Evolutionary conservation across 1,140 invertebrate species (phyloP), one percentile per base, ranked within the genome.

Genomic region (Papilio polytes): DNA sequence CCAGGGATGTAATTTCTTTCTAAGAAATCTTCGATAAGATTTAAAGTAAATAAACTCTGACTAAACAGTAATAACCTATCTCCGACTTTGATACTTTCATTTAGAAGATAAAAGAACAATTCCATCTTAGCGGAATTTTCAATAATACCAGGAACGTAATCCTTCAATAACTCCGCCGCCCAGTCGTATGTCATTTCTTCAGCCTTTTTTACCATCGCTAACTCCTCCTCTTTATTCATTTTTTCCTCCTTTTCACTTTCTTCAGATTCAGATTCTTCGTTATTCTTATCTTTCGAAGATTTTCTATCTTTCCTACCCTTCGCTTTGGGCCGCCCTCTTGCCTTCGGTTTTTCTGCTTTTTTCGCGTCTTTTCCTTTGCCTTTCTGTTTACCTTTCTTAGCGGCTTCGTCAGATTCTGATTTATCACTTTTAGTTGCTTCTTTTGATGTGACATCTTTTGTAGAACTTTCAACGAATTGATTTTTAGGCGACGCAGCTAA

Each of bases 51-150:
- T 13, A 99, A 96, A 87, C 98, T 99, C 92, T 99, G 99, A 88
- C 98, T 99, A 91, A 99, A 99, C 3, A 99, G 96, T n/a, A 99
- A 96, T 26, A 99, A 96, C 80, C 99, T 97, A 95, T 99, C 99
- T 3, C 98, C 98, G 46, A 98, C 87, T 78, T 96, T 95, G 48
- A 99, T 97, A 83, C 98, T 98, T 94, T 99, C 98, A 85, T 98
- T 97, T 9, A 99, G 96, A 73, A 99, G 98, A 80, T 97, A 98
- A 91, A 99, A 98, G 83, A 99, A 97, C 36, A 99, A 96, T 82
- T 98, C 97, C 97, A 99, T 99, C 95, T 99, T 99, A 1, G 98
- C 97, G 6, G 98, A 99, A 89, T 99, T 98, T 88, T 99, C 98
- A 82, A 99, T 97, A n/a, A 97, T 95, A 44, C 98, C 98, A 10